A percentile compares a stretch with the other conserved stretches of the same genome.
Conservation (phyloP, 2,797 vertebrate species). For the Knipowitschia caucasica region DNA sequence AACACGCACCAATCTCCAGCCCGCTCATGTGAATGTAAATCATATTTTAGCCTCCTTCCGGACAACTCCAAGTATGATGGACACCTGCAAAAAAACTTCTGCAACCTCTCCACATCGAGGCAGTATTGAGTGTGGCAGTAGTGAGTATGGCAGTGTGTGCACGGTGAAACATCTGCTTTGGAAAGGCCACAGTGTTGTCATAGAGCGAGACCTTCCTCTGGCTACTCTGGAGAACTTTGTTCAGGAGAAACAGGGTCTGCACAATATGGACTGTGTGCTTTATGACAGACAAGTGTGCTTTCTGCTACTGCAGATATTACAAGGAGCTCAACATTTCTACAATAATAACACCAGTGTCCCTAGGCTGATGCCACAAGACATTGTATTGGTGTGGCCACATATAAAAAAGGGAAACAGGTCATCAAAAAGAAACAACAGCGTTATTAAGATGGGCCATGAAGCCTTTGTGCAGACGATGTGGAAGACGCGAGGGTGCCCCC, state of each 20-base stretch:
- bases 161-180: constrained; percentile 51
- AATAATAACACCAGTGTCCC: constrained; percentile 20
- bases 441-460: neutral
- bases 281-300: constrained; percentile 73
- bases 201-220: constrained; percentile 74
- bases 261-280: constrained; percentile 38
- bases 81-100: neutral
- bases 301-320: constrained; percentile 78
- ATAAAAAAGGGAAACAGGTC: neutral
- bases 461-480: constrained; percentile 48
- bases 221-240: constrained; percentile 77
- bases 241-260: constrained; percentile 31
- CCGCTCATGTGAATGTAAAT: constrained; percentile 68
- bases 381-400: constrained; percentile 71
- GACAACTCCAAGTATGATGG: constrained; percentile 1
- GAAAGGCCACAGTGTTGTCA: constrained; percentile 33
- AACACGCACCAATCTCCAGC: constrained; percentile 15
- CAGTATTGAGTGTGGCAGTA: constrained; percentile 23
- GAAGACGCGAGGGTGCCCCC: constrained; percentile 59
- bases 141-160: neutral
- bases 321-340: constrained; percentile 70
- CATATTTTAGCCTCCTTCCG: constrained; percentile 58
- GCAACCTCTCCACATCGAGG: constrained; percentile 26
- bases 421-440: constrained; percentile 7
- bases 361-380: constrained; percentile 62